Evolutionary conservation across 1,140 invertebrate species (phyloP).

Genomic region (Aphis gossypii): DNA sequence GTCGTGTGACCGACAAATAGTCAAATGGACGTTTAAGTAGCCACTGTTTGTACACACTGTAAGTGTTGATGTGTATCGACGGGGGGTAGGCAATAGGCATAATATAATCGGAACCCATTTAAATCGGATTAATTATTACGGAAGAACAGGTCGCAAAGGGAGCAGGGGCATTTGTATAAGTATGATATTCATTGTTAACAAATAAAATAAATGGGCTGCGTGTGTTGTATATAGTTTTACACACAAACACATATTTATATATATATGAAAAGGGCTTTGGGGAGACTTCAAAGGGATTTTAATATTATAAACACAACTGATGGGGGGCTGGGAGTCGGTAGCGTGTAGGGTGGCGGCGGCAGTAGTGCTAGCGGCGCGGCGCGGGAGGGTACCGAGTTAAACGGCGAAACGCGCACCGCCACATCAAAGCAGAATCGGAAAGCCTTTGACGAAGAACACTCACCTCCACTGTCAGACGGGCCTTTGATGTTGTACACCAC

Average conservation of each 20-base stretch:
- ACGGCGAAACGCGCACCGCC: conserved; percentile 49
- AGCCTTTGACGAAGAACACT: conserved; percentile 53
- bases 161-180: not conserved
- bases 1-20: not conserved
- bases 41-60: not conserved
- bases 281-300: conserved; percentile 57
- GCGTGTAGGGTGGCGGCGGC: not conserved
- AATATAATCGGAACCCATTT: conserved; percentile 4
- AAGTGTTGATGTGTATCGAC: not conserved
- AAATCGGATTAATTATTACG: conserved; percentile 54
- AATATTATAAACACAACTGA: conserved; percentile 49
- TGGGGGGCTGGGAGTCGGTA: conserved; percentile 25
- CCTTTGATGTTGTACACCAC: conserved; percentile 42
- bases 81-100: not conserved
- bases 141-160: conserved; percentile 32
- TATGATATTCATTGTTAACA: conserved; percentile 42
- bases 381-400: conserved; percentile 52
- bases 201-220: conserved; percentile 30
- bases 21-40: conserved; percentile 4
- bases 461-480: conserved; percentile 43
- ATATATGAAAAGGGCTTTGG: conserved; percentile 27
- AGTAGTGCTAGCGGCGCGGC: not conserved
- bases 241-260: not conserved
- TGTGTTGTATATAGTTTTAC: conserved; percentile 1
- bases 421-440: conserved; percentile 52